phyloP scores from a whole-genome alignment of 2,797 vertebrate species.

The Enoplosus armatus region DNA sequence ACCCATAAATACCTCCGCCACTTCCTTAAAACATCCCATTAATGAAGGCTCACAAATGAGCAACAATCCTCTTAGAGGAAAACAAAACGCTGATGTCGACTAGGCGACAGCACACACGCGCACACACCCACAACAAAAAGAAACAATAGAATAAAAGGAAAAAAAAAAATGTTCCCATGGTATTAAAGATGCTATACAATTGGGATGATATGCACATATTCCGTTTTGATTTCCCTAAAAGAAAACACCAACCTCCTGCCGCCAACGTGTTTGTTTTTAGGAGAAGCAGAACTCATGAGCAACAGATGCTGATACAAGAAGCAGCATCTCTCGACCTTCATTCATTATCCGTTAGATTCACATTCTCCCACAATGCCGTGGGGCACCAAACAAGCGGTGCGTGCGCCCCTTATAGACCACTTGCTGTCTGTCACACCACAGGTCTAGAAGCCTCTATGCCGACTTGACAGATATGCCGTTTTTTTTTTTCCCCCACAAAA shows the following conservation, averaged over 20 bases:
- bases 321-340: slow-evolving; percentile 86
- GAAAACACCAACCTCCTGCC: slow-evolving; percentile 56
- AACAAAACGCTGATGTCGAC: slow-evolving; percentile 99
- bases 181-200: slow-evolving; percentile 95
- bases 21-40: slow-evolving; percentile 93
- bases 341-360: slow-evolving; percentile 78
- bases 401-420: slow-evolving; percentile 79
- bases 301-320: slow-evolving; percentile 65
- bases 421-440: slow-evolving; percentile 79
- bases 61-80: slow-evolving; percentile 99
- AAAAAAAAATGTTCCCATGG: slow-evolving; percentile 94
- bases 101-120: slow-evolving; percentile 94
- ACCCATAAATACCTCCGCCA: slow-evolving; percentile 99
- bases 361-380: slow-evolving; percentile 87
- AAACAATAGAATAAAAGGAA: slow-evolving; percentile 75
- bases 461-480: slow-evolving; percentile 84
- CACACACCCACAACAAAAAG: slow-evolving; percentile 74
- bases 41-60: slow-evolving; percentile 99
- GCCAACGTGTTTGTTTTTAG: slow-evolving; percentile 43
- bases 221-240: slow-evolving; percentile 84
- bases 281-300: slow-evolving; percentile 67
- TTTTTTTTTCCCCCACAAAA: slow-evolving; percentile 79
- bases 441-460: slow-evolving; percentile 84
- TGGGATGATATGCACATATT: slow-evolving; percentile 98
- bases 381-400: slow-evolving; percentile 66